Evolutionary conservation across 2,113 vertebrate species (phyloP).

Genomic region (Zootoca vivipara): DNA sequence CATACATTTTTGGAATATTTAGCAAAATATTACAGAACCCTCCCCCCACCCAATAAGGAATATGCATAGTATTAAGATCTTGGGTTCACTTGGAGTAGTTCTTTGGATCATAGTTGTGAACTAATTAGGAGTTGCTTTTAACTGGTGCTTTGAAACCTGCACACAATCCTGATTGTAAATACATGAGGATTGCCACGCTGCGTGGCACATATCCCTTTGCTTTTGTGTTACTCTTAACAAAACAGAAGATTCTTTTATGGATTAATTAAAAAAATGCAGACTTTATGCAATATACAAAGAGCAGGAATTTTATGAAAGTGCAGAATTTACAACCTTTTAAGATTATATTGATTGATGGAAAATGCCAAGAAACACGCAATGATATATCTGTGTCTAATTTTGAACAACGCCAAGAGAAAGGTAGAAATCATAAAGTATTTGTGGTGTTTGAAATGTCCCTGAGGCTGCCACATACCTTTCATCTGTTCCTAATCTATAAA

Average conservation of each 20-base stretch:
- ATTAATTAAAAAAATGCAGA: background rate
- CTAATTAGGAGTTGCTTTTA: background rate
- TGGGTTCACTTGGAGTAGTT: background rate
- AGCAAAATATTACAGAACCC: slow-evolving; percentile 11
- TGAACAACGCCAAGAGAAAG: background rate
- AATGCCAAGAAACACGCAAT: background rate
- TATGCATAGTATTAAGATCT: background rate
- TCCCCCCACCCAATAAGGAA: too few species aligned
- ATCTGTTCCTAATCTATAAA: background rate
- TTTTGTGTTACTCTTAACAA: background rate
- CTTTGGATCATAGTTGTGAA: background rate
- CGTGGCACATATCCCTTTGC: background rate
- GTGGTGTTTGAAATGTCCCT: background rate
- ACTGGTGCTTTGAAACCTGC: background rate
- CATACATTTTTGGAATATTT: slow-evolving; percentile 17
- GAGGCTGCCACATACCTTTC: background rate
- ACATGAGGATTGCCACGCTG: background rate
- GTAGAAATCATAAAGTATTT: background rate
- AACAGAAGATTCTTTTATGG: background rate
- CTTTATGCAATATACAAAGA: background rate
- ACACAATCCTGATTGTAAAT: background rate
- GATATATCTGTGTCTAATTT: background rate
- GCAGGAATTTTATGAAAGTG: background rate
- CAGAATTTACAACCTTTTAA: background rate
- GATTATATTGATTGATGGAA: background rate